Conservation (phyloP, 2,888 invertebrate genomes). For the Athrips mouffetella region DNA sequence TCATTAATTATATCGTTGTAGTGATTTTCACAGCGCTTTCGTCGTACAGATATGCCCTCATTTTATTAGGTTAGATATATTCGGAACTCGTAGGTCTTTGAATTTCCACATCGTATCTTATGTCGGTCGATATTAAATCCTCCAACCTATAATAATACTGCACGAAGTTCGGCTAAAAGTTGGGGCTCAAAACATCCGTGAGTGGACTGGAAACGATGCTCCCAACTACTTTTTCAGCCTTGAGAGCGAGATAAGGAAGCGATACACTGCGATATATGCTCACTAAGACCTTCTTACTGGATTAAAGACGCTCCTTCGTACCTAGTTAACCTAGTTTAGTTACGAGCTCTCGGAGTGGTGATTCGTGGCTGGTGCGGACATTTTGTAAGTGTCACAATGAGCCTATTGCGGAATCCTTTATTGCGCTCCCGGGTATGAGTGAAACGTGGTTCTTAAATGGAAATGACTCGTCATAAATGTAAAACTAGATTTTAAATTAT, state of each 20-base stretch:
- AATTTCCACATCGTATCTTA: not conserved
- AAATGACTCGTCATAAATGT: not conserved
- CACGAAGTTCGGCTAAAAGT: conserved; percentile 14
- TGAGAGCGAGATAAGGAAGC: conserved; percentile 11
- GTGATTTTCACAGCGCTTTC: too few relatives aligned
- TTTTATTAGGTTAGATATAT: not conserved
- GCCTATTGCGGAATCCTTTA: not conserved
- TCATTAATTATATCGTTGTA: too few relatives aligned
- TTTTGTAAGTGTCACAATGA: conserved; percentile 3
- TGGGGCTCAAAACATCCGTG: conserved; percentile 17
- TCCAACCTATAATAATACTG: conserved; percentile 16
- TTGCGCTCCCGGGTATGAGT: conserved; percentile 5
- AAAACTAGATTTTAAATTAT: too few relatives aligned
- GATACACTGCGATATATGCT: conserved; percentile 2
- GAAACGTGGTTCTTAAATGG: not conserved
- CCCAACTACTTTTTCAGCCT: conserved; percentile 10
- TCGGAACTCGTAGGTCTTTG: not conserved
- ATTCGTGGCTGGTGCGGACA: not conserved
- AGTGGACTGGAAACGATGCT: conserved; percentile 10
- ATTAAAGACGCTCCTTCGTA: conserved; percentile 7
- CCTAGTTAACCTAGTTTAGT: conserved; percentile 8
- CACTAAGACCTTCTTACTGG: conserved; percentile 4
- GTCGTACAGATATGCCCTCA: too few relatives aligned
- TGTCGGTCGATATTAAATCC: conserved; percentile 14
- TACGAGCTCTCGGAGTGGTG: not conserved